Evolutionary conservation across 2,113 vertebrate species (phyloP), one percentile per base, ranked within the genome.

Genomic region (Oncorhynchus tshawytscha): DNA sequence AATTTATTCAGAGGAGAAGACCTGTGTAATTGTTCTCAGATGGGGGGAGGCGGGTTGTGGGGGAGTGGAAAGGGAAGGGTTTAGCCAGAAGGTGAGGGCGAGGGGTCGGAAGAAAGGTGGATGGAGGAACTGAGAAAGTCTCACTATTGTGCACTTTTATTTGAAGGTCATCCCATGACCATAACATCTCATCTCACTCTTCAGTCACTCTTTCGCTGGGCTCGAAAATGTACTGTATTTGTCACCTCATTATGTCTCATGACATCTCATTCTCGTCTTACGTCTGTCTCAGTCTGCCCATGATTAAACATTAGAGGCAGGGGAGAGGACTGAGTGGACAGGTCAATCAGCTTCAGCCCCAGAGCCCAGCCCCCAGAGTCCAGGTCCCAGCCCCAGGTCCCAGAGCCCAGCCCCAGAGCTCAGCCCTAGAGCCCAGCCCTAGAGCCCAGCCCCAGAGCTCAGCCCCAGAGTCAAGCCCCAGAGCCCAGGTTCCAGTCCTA

Each of bases 21-120:
- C 7, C n/a, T 11, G 64, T 57, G 49, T 71, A 80, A 76, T 75
- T 75, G 72, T 79, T 79, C 16, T 66, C 78, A 80, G 70, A 80
- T 76, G 78, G 72, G 54, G 34, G 70, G 73, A 34, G 6, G 66
- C n/a, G 9, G 24, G 24, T 24, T 24, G 24, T 24, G 24, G 24
- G 24, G 12, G 65, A 27, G 25, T 27, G 24, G 22, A 4, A 29
- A 7, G 12, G 22, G 29, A 15, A 29, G 66, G 18, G 66, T 29
- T 18, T 34, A 67, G 7, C 29, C 66, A n/a, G 25, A 27, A 34
- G 66, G 27, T 31, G 66, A 20, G 66, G 49, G 13, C 6, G 49
- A 57, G 70, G 24, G 39, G 39, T 45, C 9, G 39, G 48, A 24
- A 29, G 48, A 57, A 3, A 13, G 25, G 70, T 24, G 49, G 22